These are phyloP conservation scores for Notarius lentiginosus DNA, from an alignment of 2,113 vertebrate species.

Conservation along the genomic window DNA sequence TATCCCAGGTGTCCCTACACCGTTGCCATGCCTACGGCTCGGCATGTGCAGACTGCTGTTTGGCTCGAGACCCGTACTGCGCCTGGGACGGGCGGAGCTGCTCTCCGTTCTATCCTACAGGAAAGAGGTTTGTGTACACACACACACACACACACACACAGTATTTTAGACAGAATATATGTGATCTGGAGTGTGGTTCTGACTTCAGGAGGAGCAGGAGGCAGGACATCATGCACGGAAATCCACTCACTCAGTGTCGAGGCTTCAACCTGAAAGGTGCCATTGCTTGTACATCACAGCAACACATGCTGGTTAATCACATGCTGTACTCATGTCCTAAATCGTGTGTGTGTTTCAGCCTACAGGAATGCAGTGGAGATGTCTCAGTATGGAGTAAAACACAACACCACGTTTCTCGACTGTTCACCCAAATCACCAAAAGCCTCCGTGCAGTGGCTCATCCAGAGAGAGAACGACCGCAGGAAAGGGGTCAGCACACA, in stretches of 20 bases:
- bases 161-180: not conserved
- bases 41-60: conserved; percentile 95
- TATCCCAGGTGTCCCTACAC: conserved; percentile 92
- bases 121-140: conserved; percentile 82
- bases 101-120: conserved; percentile 92
- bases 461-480: conserved; percentile 94
- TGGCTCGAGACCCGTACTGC: conserved; percentile 94
- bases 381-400: conserved; percentile 91
- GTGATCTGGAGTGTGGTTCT: conserved; percentile 16
- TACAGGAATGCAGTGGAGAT: conserved; percentile 94
- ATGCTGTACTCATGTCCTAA: not conserved
- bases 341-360: conserved; percentile 65
- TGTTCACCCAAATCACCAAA: conserved; percentile 92
- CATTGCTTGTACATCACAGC: not conserved
- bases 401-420: conserved; percentile 97
- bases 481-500: conserved; percentile 87
- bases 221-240: conserved; percentile 95
- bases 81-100: conserved; percentile 97
- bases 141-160: conserved; percentile 13
- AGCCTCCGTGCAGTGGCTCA: conserved; percentile 90
- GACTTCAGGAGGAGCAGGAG: conserved; percentile 87
- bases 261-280: conserved; percentile 98
- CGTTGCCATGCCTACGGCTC: conserved; percentile 92
- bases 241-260: conserved; percentile 93
- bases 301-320: not conserved